A percentile compares a stretch with the other conserved stretches of the same genome.
Conservation (phyloP, 2,113 vertebrate genomes). For the Uropsilus gracilis region DNA sequence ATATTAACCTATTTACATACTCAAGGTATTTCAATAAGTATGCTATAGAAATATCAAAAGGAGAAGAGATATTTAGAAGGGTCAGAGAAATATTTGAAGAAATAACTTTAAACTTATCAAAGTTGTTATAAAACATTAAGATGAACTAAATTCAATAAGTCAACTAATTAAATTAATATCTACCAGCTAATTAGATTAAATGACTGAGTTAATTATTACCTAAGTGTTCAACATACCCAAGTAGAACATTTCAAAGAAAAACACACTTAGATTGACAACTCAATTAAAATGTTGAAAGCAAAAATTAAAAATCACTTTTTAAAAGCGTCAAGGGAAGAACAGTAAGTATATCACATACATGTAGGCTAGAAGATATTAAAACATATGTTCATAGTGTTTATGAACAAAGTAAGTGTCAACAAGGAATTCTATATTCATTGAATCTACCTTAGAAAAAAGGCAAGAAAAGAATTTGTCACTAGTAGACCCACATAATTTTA, state of each 20-base stretch:
- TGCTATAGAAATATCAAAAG: background rate
- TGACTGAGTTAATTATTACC: background rate
- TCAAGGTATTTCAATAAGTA: background rate
- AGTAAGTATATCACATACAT: background rate
- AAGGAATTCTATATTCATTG: background rate
- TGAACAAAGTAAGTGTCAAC: background rate
- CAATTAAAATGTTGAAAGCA: background rate
- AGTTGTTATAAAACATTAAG: background rate
- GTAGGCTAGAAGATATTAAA: background rate
- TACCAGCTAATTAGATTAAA: background rate
- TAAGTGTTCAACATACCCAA: background rate
- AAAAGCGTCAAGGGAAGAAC: background rate
- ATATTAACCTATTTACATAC: background rate
- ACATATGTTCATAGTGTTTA: background rate
- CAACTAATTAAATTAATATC: background rate
- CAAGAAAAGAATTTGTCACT: background rate
- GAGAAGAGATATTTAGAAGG: background rate
- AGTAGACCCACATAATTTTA: background rate
- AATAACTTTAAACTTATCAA: background rate
- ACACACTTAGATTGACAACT: background rate
- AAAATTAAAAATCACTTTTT: background rate
- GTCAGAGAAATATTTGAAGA: background rate
- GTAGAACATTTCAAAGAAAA: background rate
- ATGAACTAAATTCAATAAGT: background rate
- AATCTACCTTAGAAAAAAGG: background rate